phyloP scores from a whole-genome alignment of 2,888 invertebrate genomes.

The Sicus ferrugineus region DNA sequence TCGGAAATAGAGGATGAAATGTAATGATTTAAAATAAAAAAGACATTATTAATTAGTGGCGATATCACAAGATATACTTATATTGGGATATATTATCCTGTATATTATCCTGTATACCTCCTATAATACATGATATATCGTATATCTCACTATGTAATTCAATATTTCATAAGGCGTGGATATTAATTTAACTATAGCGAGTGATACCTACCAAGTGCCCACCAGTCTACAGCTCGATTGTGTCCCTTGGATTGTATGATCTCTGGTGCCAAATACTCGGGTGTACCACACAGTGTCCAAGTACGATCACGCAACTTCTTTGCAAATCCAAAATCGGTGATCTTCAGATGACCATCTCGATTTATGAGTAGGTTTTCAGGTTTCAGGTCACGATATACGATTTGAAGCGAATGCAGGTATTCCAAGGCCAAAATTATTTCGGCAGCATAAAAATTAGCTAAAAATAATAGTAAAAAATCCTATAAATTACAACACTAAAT shows the following conservation, averaged over 20 bases:
- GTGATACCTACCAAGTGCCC: conserved; percentile 83
- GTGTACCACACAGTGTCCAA: conserved; percentile 96
- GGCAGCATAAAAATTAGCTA: conserved; percentile 90
- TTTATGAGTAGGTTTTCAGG: conserved; percentile 95
- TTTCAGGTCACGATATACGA: conserved; percentile 89
- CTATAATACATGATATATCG: neutral
- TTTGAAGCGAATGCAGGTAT: conserved; percentile 88
- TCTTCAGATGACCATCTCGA: conserved; percentile 92
- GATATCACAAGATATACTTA: neutral
- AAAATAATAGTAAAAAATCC: neutral
- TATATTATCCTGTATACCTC: neutral
- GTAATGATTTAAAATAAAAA: neutral
- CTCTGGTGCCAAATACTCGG: conserved; percentile 96
- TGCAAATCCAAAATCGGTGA: conserved; percentile 98
- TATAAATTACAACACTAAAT: neutral
- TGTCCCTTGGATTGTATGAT: conserved; percentile 98
- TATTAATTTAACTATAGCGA: neutral
- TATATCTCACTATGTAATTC: neutral
- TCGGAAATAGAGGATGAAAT: neutral
- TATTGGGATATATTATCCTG: neutral
- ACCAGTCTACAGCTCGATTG: conserved; percentile 98
- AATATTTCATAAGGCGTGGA: neutral
- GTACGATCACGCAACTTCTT: conserved; percentile 94
- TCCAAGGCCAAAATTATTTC: conserved; percentile 95
- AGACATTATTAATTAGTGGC: too few relatives aligned